Evolutionary conservation across 2,113 vertebrate species (phyloP).

Genomic region (Tyto alba): DNA sequence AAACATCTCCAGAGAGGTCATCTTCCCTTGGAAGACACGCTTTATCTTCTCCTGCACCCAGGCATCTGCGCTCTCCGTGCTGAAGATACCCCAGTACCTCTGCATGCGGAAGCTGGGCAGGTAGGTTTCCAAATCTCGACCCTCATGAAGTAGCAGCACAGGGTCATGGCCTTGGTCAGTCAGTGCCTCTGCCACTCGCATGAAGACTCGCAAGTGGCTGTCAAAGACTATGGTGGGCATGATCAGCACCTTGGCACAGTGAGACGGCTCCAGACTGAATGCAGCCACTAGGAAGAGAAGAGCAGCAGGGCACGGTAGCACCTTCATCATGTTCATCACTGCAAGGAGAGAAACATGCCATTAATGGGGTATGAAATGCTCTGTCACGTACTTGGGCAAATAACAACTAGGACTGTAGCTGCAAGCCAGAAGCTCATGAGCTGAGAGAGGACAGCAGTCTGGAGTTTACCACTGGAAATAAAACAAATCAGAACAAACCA

Average conservation of each 20-base stretch:
- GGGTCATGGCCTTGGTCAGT: constrained; percentile 45
- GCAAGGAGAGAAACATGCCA: not conserved
- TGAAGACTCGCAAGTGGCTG: constrained; percentile 64
- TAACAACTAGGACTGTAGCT: not conserved
- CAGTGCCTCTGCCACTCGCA: constrained; percentile 58
- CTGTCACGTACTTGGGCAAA: not conserved
- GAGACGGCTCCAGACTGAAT: not conserved
- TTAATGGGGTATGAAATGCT: not conserved
- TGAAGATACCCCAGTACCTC: constrained; percentile 60
- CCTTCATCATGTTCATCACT: constrained; percentile 42
- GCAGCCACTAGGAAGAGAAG: constrained; percentile 5
- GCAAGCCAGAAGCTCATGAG: not conserved
- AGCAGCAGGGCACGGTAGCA: not conserved
- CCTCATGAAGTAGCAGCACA: constrained; percentile 37
- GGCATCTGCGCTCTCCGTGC: constrained; percentile 1
- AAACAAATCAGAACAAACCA: too few species aligned
- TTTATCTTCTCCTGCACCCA: constrained; percentile 69
- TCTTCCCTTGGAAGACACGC: constrained; percentile 62
- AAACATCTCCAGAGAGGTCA: constrained; percentile 63
- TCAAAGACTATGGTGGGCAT: constrained; percentile 66
- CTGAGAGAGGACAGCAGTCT: not conserved
- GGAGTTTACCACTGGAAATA: not conserved
- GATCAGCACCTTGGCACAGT: constrained; percentile 57
- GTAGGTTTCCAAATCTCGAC: constrained; percentile 30
- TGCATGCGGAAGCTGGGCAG: constrained; percentile 11